Percentiles rank a stretch among this genome's conserved stretches.
Conservation (phyloP, 1,140 invertebrate genomes). For the Conus ventricosus region DNA sequence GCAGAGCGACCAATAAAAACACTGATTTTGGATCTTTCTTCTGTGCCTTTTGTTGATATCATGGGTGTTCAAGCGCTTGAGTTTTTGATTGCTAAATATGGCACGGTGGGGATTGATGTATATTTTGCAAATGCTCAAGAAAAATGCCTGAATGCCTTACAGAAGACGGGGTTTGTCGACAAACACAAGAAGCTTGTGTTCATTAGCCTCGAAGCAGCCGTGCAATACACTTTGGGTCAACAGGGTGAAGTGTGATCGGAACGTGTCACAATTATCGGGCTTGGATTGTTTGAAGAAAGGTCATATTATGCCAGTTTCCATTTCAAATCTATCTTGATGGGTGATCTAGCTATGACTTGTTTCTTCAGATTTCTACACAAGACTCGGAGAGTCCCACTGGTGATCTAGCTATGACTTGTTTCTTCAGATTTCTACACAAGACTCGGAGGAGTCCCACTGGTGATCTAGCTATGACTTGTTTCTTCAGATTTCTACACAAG, state of each 20-base stretch:
- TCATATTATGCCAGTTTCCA: not conserved
- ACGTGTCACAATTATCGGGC: not conserved
- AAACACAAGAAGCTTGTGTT: conserved; percentile 37
- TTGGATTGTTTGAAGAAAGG: not conserved
- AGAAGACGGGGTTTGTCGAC: conserved; percentile 36
- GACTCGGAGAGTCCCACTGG: too few species aligned
- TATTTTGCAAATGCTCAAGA: conserved; percentile 30
- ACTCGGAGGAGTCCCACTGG: too few species aligned
- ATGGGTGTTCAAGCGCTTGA: conserved; percentile 52
- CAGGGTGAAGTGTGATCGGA: not conserved
- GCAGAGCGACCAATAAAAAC: not conserved
- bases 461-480: too few species aligned
- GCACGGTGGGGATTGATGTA: conserved; percentile 26
- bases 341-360: too few species aligned
- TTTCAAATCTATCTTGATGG: too few species aligned
- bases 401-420: too few species aligned
- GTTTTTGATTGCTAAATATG: conserved; percentile 40
- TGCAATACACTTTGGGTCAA: not conserved
- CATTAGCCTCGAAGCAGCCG: conserved; percentile 32
- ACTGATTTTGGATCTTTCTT: conserved; percentile 41
- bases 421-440: too few species aligned
- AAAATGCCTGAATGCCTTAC: conserved; percentile 26
- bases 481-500: too few species aligned
- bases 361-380: too few species aligned
- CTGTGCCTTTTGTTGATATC: conserved; percentile 51